Evolutionary conservation across 1,140 invertebrate species (phyloP), one percentile per base, ranked within the genome.

Genomic region (Radopholus similis): DNA sequence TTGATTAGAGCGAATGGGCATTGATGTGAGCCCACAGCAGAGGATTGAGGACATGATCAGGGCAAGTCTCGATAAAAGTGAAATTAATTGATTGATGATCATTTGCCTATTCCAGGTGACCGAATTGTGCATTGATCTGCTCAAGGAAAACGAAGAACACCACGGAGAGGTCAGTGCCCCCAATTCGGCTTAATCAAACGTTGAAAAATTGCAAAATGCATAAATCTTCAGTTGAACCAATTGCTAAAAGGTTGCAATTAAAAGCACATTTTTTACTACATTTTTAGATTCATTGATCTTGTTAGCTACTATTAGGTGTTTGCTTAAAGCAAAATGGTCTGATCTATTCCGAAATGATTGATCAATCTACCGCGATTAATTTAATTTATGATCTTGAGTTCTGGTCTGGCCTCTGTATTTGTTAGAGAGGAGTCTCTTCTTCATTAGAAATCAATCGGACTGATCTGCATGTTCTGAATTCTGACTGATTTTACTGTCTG

Each of bases 61-160:
- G n/a, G n/a, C n/a, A n/a, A n/a, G n/a, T n/a, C n/a, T n/a, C n/a
- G n/a, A n/a, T n/a, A n/a, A n/a, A n/a, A n/a, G n/a, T n/a, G n/a
- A n/a, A n/a, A n/a, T n/a, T n/a, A n/a, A n/a, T n/a, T n/a, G n/a
- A n/a, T n/a, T n/a, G n/a, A n/a, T n/a, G n/a, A n/a, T n/a, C n/a
- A n/a, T n/a, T n/a, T n/a, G n/a, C n/a, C n/a, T n/a, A n/a, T n/a
- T n/a, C n/a, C 93, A 93, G 82, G 87, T 98, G 55, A 92, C 95
- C 15, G 95, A 98, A 83, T 87, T 97, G 9, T 99, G 95, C 85
- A 95, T 98, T 40, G 95, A 99, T 84, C 87, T 98, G 11, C 85
- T 98, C 47, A 95, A 97, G 83, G 95, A 98, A 85, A 98, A 98
- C 83, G 95, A 98, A 86, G 95, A 98, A 84, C 93, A 97, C 85